Conservation (phyloP, 2,113 vertebrate species). For the Boulengerochromis microlepis region DNA sequence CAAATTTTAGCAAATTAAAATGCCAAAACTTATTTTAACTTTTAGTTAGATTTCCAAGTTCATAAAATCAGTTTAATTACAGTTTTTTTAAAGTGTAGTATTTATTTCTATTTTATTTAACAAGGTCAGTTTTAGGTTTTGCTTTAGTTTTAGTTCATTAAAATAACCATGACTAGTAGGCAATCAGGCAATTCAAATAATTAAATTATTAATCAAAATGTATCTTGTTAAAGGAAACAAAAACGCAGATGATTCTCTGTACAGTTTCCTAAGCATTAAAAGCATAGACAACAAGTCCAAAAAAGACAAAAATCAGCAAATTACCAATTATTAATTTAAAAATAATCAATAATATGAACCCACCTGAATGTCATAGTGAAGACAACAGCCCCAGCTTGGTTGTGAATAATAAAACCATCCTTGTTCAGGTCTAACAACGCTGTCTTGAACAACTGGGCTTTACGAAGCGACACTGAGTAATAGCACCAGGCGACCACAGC, state of each 20-base stretch:
- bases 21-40: background rate
- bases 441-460: slow-evolving; percentile 76
- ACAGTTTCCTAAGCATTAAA: background rate
- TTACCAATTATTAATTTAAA: background rate
- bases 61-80: background rate
- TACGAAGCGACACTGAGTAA: slow-evolving; percentile 81
- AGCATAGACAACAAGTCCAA: background rate
- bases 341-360: background rate
- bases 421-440: slow-evolving; percentile 81
- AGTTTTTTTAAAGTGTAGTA: background rate
- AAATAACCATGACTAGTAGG: background rate
- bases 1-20: background rate
- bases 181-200: background rate
- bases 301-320: background rate
- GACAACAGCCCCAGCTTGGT: slow-evolving; percentile 75
- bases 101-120: background rate
- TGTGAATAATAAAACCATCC: slow-evolving; percentile 85
- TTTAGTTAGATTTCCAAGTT: background rate
- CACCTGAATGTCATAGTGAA: slow-evolving; percentile 87
- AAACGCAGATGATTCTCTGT: background rate
- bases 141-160: background rate
- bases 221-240: background rate
- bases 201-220: background rate
- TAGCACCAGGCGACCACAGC: slow-evolving; percentile 88
- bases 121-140: background rate